phyloP scores from a whole-genome alignment of 1,140 invertebrate genomes.

The Papilio aristodemus region DNA sequence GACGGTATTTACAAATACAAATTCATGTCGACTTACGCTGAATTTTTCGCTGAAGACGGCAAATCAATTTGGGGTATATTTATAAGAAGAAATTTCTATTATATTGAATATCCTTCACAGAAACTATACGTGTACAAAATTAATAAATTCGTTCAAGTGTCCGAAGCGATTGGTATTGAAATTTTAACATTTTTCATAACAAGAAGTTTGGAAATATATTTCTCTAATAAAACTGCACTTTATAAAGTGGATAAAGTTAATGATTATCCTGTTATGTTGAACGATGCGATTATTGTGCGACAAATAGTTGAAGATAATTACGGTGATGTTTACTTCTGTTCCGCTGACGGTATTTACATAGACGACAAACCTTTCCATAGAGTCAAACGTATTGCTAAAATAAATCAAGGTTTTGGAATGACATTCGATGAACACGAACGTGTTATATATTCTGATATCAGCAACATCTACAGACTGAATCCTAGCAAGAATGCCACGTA shows the following conservation, averaged over 20 bases:
- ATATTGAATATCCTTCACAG: conserved; percentile 66
- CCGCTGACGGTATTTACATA: conserved; percentile 55
- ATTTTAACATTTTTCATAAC: conserved; percentile 63
- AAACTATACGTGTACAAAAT: conserved; percentile 60
- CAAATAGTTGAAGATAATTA: conserved; percentile 66
- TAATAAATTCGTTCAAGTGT: conserved; percentile 58
- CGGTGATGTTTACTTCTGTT: conserved; percentile 65
- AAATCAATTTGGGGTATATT: conserved; percentile 69
- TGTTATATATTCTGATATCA: conserved; percentile 59
- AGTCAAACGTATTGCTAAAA: conserved; percentile 52
- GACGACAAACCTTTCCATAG: conserved; percentile 62
- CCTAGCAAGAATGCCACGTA: conserved; percentile 46
- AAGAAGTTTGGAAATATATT: conserved; percentile 58
- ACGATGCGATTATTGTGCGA: conserved; percentile 50
- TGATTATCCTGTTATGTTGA: conserved; percentile 45
- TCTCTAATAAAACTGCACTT: conserved; percentile 62
- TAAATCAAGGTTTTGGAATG: conserved; percentile 60
- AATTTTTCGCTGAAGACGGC: conserved; percentile 63
- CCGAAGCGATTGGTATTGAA: conserved; percentile 60
- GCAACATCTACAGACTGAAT: conserved; percentile 54
- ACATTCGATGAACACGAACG: conserved; percentile 61
- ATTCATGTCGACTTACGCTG: conserved; percentile 56
- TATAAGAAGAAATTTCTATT: conserved; percentile 64
- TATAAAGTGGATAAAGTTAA: conserved; percentile 57
- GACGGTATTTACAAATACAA: conserved; percentile 71